phyloP scores from a whole-genome alignment of 1,140 invertebrate species.

The Pseudomyrmex dendroicus region DNA sequence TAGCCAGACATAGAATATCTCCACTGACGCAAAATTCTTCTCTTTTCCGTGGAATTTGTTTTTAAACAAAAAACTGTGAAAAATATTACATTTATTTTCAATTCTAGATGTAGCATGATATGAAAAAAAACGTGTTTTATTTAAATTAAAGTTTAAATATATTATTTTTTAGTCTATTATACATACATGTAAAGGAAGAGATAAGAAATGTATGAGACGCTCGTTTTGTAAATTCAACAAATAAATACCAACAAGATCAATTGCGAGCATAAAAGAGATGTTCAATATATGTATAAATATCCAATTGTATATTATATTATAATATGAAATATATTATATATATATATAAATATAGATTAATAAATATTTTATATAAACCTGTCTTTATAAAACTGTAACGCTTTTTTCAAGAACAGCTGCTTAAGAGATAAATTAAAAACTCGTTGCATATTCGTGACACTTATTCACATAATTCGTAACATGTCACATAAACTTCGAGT shows the following conservation, averaged over 20 bases:
- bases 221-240: no score
- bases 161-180: no score
- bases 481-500: background rate
- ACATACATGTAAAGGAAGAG: no score
- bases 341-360: background rate
- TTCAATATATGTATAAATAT: background rate
- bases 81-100: background rate
- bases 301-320: no score
- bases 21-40: background rate
- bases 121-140: no score
- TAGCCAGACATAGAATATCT: constrained; percentile 8
- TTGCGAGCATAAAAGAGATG: background rate
- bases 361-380: background rate
- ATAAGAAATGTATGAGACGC: no score
- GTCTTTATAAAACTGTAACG: background rate
- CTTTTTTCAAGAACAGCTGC: background rate
- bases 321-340: background rate
- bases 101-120: background rate
- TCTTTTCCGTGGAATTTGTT: background rate
- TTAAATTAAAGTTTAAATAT: no score
- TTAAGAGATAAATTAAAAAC: constrained; percentile 10
- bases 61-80: background rate
- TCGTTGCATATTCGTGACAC: background rate
- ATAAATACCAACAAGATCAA: no score
- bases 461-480: constrained; percentile 5